Evolutionary conservation across 1,140 invertebrate species (phyloP).

Genomic region (Drosophila gunungcola): DNA sequence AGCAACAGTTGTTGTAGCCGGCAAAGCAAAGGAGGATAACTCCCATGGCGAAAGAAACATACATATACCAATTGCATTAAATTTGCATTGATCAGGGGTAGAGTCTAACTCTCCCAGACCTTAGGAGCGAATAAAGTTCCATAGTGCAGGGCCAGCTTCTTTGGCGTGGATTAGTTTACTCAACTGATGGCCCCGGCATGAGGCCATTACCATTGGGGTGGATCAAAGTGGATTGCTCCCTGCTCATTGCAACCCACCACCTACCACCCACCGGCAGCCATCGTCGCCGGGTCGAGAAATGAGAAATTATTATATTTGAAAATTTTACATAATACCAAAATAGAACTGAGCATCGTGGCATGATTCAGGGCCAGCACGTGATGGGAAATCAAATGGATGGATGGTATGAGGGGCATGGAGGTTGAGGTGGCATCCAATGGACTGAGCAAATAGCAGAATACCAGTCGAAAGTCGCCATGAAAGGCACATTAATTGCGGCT

Average conservation of each 20-base stretch:
- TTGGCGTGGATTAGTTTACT: slow-evolving; percentile 45
- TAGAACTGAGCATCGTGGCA: slow-evolving; percentile 30
- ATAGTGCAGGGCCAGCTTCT: slow-evolving; percentile 46
- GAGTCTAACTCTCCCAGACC: slow-evolving; percentile 22
- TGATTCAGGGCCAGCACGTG: slow-evolving; percentile 47
- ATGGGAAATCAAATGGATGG: background rate
- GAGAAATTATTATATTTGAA: slow-evolving; percentile 39
- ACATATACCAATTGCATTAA: slow-evolving; percentile 60
- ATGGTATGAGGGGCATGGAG: background rate
- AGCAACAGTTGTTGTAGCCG: slow-evolving; percentile 17
- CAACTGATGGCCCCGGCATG: slow-evolving; percentile 29
- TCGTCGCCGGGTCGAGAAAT: slow-evolving; percentile 1
- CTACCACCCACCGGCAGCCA: background rate
- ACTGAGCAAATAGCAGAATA: slow-evolving; percentile 12
- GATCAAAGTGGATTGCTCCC: slow-evolving; percentile 45
- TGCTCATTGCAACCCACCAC: background rate
- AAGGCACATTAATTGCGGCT: slow-evolving; percentile 42
- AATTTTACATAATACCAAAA: slow-evolving; percentile 48
- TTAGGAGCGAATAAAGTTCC: slow-evolving; percentile 54
- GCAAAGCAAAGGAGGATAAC: background rate
- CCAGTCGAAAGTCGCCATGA: slow-evolving; percentile 26
- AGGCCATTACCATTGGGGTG: slow-evolving; percentile 10
- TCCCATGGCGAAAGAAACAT: slow-evolving; percentile 20
- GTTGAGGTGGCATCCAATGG: background rate
- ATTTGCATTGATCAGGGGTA: slow-evolving; percentile 67